Evolutionary conservation across 2,888 invertebrate genomes (phyloP).

Genomic region (Lordiphosa andalusiaca): DNA sequence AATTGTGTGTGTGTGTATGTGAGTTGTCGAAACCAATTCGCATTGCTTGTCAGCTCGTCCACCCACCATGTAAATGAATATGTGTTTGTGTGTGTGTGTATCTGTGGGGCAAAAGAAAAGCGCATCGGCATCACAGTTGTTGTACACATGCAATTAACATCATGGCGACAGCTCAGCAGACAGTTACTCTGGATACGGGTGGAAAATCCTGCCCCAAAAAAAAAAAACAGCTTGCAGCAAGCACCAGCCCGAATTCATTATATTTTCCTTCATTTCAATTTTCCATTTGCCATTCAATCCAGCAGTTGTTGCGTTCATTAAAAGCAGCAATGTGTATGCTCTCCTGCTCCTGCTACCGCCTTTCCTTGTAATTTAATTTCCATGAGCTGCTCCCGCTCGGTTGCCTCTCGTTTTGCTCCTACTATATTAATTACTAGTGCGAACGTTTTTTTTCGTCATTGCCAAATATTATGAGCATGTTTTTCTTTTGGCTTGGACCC

Average conservation of each 20-base stretch:
- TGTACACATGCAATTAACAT: constrained; percentile 68
- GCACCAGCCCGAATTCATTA: constrained; percentile 52
- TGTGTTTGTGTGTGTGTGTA: constrained; percentile 6
- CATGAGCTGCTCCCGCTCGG: constrained; percentile 38
- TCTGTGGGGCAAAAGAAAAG: constrained; percentile 40
- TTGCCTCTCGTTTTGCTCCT: neutral
- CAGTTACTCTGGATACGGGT: constrained; percentile 24
- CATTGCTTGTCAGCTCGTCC: constrained; percentile 49
- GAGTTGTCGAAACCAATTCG: constrained; percentile 60
- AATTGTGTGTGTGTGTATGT: constrained; percentile 60
- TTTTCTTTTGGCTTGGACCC: constrained; percentile 29
- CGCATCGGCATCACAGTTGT: constrained; percentile 42
- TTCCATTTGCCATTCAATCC: constrained; percentile 49
- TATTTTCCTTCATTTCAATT: constrained; percentile 50
- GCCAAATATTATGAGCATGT: constrained; percentile 43
- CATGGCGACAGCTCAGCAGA: constrained; percentile 33
- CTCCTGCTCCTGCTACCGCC: constrained; percentile 18
- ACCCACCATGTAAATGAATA: constrained; percentile 5
- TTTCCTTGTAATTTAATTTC: constrained; percentile 59
- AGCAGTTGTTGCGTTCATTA: constrained; percentile 36
- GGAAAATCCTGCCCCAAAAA: constrained; percentile 24
- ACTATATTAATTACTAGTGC: constrained; percentile 63
- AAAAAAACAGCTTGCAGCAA: constrained; percentile 19
- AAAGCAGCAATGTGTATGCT: constrained; percentile 25
- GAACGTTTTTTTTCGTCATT: constrained; percentile 49